These are phyloP conservation scores for Trochalopteron elliotii DNA, from an alignment of 2,113 vertebrate genomes.

Conservation along the genomic window DNA sequence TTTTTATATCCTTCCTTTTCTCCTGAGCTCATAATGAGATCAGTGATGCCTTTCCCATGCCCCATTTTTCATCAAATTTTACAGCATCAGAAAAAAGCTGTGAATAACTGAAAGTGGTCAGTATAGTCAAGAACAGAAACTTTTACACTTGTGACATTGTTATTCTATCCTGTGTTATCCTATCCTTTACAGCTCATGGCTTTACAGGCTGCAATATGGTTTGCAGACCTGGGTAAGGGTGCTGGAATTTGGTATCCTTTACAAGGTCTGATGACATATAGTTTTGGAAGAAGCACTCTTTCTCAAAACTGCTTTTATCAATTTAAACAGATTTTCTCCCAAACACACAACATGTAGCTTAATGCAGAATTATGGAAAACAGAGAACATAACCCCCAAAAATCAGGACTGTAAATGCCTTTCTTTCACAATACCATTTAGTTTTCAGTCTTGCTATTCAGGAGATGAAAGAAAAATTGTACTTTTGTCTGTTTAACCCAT, in stretches of 20 bases:
- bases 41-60: not conserved
- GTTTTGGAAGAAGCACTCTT: not conserved
- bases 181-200: not conserved
- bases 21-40: slow-evolving; percentile 4
- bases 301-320: not conserved
- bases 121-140: not conserved
- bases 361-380: not conserved
- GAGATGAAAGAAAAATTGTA: not conserved
- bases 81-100: slow-evolving; percentile 2
- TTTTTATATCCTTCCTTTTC: not conserved
- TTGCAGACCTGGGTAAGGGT: not conserved
- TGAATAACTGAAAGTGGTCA: not conserved
- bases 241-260: not conserved
- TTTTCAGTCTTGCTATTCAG: not conserved
- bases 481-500: not conserved
- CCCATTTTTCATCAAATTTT: not conserved
- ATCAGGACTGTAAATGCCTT: not conserved
- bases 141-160: slow-evolving; percentile 10
- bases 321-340: not conserved
- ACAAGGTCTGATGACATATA: not conserved
- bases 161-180: not conserved
- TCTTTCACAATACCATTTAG: not conserved
- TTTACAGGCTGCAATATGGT: not conserved
- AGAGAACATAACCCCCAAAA: not conserved
- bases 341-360: not conserved